A percentile compares a stretch with the other conserved stretches of the same genome.
Evolutionary conservation across 1,140 invertebrate species (phyloP).

Genomic region (Drosophila triauraria): DNA sequence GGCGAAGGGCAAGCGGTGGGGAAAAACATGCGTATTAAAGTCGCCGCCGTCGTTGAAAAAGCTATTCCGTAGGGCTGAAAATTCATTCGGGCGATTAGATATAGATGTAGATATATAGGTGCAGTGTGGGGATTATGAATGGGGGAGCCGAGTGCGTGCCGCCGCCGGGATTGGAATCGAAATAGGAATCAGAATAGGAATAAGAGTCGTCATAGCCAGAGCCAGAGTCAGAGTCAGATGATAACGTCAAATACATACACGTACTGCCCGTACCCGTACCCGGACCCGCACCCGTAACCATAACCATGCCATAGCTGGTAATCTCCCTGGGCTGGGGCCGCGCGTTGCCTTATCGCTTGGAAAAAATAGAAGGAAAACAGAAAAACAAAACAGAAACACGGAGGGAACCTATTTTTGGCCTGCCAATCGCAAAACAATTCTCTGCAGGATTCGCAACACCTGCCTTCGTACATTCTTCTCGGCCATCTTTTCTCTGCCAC

Average conservation of each 20-base stretch:
- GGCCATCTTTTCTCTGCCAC: conserved; percentile 2
- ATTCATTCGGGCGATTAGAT: conserved; percentile 45
- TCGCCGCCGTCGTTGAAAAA: conserved; percentile 16
- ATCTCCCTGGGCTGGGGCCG: conserved; percentile 32
- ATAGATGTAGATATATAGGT: conserved; percentile 28
- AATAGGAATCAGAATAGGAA: conserved; percentile 8
- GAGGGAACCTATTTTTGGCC: conserved; percentile 39
- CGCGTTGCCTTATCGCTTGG: conserved; percentile 26
- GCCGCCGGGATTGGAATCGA: conserved; percentile 7
- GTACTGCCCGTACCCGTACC: not conserved
- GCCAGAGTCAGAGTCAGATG: conserved; percentile 34
- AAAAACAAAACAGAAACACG: conserved; percentile 19
- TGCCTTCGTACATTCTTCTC: conserved; percentile 14
- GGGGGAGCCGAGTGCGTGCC: conserved; percentile 41
- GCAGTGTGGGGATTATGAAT: conserved; percentile 34
- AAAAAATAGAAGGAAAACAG: not conserved
- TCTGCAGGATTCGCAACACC: conserved; percentile 47
- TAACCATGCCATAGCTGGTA: conserved; percentile 15
- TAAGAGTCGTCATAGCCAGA: conserved; percentile 26
- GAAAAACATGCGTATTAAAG: conserved; percentile 54
- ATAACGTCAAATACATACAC: conserved; percentile 51
- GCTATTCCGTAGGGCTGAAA: conserved; percentile 17
- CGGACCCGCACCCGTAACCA: conserved; percentile 12
- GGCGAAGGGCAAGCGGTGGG: conserved; percentile 22
- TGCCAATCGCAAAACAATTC: conserved; percentile 37